Evolutionary conservation across 2,113 vertebrate species (phyloP).

Genomic region (Plotosus lineatus): DNA sequence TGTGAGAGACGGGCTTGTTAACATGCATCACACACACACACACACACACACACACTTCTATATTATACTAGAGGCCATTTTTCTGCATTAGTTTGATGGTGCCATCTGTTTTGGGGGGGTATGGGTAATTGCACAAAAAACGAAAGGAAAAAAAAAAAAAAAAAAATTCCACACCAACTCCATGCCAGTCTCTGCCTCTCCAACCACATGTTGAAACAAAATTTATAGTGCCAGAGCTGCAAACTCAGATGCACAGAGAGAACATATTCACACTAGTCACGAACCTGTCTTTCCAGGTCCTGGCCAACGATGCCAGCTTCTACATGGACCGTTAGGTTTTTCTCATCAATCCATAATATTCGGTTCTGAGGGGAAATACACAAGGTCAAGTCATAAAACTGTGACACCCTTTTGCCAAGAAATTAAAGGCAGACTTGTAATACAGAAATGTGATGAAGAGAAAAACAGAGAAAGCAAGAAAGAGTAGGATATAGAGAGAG

Average conservation of each 20-base stretch:
- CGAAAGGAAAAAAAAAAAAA: background rate
- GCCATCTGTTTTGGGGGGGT: slow-evolving; percentile 80
- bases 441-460: background rate
- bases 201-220: slow-evolving; percentile 63
- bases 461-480: slow-evolving; percentile 2
- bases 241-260: slow-evolving; percentile 9
- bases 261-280: slow-evolving; percentile 30
- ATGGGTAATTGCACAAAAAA: slow-evolving; percentile 11
- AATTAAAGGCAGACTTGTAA: background rate
- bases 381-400: background rate
- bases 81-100: slow-evolving; percentile 87
- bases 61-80: slow-evolving; percentile 83
- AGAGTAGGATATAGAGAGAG: background rate
- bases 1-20: slow-evolving; percentile 68
- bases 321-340: slow-evolving; percentile 90
- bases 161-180: slow-evolving; percentile 6
- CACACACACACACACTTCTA: slow-evolving; percentile 77
- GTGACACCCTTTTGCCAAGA: background rate
- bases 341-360: slow-evolving; percentile 97
- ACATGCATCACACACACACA: slow-evolving; percentile 79
- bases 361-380: slow-evolving; percentile 76
- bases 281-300: slow-evolving; percentile 94
- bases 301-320: slow-evolving; percentile 96
- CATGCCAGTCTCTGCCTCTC: slow-evolving; percentile 77
- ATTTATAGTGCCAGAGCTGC: background rate